Base-by-base conservation (phyloP, 2,888 invertebrate species). In the Muschampia plurimacula region DNA sequence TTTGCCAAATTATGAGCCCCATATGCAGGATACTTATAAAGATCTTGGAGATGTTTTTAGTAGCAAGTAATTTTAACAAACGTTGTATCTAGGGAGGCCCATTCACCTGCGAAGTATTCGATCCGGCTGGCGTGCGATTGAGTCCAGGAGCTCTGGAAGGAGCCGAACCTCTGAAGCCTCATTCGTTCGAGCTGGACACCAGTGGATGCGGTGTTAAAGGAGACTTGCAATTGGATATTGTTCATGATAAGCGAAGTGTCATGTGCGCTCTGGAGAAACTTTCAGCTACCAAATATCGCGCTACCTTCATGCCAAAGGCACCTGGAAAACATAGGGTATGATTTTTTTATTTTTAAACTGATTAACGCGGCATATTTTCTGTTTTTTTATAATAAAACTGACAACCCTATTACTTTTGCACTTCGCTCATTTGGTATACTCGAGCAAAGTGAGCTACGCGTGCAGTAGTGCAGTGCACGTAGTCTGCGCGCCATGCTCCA, bases 41-140 rank as follows among this genome's bases (percentile, higher is more conserved):
- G 49, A 49, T n/a, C 13, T n/a, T 49, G 4, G 49, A 49, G 49
- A 49, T 49, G 12, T 12, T 44, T 39, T 39, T 39, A 39, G 44
- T 9, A 3, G 44, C 9, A 44, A 9, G 44, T 8, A 44, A 44
- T 12, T 7, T n/a, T 32, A 32, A 57, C 22, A 55, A 22, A 55
- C n/a, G 12, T 15, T 60, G 57, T 78, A 81, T 36, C 93, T 55
- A 97, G 95, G 99, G 99, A 72, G 99, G 99, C 22, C 99, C 99
- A 1, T 99, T 99, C 89, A 97, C 98, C 0, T 99, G 99, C 86
- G 97, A 98, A 82, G 99, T 99, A 0, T 99, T 98, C 84, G 99
- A 99, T 90, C 98, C 99, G 0, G 97, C 98, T 59, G 98, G 98
- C 32, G 97, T 99, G 10, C 96, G 97, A 74, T 97, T 97, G 0